Evolutionary conservation across 2,113 vertebrate species (phyloP).

Genomic region (Gavia stellata): DNA sequence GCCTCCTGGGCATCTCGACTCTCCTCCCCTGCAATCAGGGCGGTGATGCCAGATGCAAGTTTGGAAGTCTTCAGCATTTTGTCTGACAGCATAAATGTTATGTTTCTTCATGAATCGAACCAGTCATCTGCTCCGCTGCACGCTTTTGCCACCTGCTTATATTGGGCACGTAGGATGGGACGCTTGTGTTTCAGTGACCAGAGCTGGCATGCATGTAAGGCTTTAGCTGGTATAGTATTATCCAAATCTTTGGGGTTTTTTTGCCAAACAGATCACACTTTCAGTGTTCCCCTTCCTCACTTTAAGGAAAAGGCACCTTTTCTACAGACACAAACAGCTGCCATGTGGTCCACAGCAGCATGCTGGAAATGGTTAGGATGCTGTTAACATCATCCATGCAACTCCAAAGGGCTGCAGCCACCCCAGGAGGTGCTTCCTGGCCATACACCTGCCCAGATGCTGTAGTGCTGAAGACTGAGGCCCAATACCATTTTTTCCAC

Average conservation of each 20-base stretch:
- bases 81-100: conserved; percentile 46
- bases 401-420: not conserved
- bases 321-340: not conserved
- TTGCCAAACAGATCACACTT: not conserved
- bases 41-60: conserved; percentile 21
- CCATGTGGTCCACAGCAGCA: not conserved
- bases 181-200: not conserved
- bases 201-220: not conserved
- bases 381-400: not conserved
- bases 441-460: not conserved
- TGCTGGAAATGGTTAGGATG: not conserved
- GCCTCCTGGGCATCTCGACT: rapidly evolving
- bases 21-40: conserved; percentile 34
- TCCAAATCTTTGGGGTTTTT: not conserved
- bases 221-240: not conserved
- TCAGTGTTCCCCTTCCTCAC: not conserved
- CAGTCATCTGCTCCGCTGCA: conserved; percentile 24
- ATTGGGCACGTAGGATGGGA: not conserved
- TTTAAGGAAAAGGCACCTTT: not conserved
- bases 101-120: conserved; percentile 18
- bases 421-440: not conserved
- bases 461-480: not conserved
- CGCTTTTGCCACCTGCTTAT: not conserved
- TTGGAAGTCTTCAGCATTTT: conserved; percentile 33
- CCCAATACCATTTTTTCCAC: not conserved